Percentiles rank a stretch among this genome's conserved stretches.
Conservation (phyloP, 1,140 invertebrate genomes). For the Saccostrea cuccullata region DNA sequence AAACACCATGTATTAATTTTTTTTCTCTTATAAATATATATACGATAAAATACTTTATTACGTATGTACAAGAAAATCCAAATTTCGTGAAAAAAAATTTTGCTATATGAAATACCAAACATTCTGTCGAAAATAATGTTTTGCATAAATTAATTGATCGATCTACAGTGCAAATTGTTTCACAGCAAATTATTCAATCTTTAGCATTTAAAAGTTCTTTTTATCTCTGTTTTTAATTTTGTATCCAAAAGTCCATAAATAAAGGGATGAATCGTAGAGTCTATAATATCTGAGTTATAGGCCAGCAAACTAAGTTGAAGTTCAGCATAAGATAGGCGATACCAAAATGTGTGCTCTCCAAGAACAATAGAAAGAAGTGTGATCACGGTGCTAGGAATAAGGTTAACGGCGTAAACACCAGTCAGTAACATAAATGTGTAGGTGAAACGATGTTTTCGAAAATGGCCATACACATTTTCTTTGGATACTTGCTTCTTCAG, state of each 20-base stretch:
- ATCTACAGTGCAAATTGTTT: too few species aligned
- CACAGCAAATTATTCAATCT: neutral
- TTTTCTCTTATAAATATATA: too few species aligned
- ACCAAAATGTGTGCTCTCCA: conserved; percentile 14
- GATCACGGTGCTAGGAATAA: neutral
- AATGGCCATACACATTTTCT: neutral
- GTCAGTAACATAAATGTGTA: conserved; percentile 5
- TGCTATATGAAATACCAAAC: too few species aligned
- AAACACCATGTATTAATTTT: too few species aligned
- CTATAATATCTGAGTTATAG: neutral
- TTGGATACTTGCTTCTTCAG: neutral
- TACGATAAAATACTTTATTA: too few species aligned
- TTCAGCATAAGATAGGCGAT: neutral
- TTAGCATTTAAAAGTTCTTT: neutral
- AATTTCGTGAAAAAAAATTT: too few species aligned
- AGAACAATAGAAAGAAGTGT: neutral
- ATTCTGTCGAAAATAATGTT: too few species aligned
- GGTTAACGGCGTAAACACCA: neutral
- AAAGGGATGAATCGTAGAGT: neutral
- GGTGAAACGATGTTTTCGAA: conserved; percentile 1
- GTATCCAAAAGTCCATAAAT: neutral
- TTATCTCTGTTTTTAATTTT: conserved; percentile 4
- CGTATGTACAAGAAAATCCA: too few species aligned
- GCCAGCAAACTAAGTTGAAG: neutral
- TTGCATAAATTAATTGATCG: too few species aligned